These are phyloP conservation scores for Harpalus rubripes DNA, from an alignment of 2,888 invertebrate species.

Conservation along the genomic window DNA sequence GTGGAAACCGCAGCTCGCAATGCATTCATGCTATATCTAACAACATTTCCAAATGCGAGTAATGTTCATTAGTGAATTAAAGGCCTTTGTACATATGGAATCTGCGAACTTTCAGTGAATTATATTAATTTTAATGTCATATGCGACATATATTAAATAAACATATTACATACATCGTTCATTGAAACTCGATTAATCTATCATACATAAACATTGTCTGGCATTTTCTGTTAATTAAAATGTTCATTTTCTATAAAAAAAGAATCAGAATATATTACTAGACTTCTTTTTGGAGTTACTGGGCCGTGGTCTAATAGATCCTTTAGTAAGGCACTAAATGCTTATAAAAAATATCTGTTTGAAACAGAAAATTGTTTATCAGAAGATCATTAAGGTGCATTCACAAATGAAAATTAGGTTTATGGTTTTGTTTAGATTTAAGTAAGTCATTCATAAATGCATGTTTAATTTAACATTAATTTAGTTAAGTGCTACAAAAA, in stretches of 20 bases:
- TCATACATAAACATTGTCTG: neutral
- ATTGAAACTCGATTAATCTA: neutral
- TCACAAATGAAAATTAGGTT: too few relatives aligned
- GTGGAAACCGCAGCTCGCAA: neutral
- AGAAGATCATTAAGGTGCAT: too few relatives aligned
- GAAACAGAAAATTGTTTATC: too few relatives aligned
- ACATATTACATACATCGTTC: neutral
- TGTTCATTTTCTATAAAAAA: neutral
- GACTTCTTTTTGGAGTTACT: too few relatives aligned
- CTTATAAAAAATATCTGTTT: too few relatives aligned
- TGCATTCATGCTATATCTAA: constrained; percentile 27
- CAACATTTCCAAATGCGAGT: constrained; percentile 39
- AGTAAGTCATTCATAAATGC: too few relatives aligned
- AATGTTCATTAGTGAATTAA: constrained; percentile 42
- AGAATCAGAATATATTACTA: too few relatives aligned
- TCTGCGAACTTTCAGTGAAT: constrained; percentile 16
- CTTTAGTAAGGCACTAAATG: too few relatives aligned
- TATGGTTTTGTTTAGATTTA: too few relatives aligned
- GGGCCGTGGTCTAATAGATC: too few relatives aligned
- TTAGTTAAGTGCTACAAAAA: too few relatives aligned
- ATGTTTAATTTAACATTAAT: too few relatives aligned
- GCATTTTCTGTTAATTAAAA: neutral
- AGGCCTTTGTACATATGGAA: constrained; percentile 16
- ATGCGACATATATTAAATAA: neutral
- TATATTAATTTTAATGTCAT: neutral